Evolutionary conservation across 2,888 invertebrate genomes (phyloP).

Genomic region (Zygothrica quintamaculata): DNA sequence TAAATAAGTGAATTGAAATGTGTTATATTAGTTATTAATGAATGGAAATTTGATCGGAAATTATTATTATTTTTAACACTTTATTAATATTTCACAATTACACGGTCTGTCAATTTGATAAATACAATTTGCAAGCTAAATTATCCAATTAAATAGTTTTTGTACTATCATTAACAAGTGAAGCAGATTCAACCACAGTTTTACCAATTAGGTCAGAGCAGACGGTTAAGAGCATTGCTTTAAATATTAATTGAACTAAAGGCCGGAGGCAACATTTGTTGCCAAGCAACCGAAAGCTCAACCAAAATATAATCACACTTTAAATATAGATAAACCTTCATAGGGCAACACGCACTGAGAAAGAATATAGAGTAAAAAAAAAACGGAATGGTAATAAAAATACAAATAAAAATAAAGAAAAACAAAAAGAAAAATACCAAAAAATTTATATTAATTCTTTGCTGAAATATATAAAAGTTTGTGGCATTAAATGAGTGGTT

Average conservation of each 20-base stretch:
- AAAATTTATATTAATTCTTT: conserved; percentile 58
- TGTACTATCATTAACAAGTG: too few species aligned
- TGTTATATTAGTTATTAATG: too few species aligned
- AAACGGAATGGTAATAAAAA: too few species aligned
- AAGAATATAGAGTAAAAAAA: too few species aligned
- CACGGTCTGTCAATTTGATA: not conserved
- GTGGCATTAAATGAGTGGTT: conserved; percentile 46
- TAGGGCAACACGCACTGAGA: conserved; percentile 38
- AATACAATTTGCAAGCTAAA: too few species aligned
- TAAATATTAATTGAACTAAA: conserved; percentile 62
- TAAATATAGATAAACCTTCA: conserved; percentile 58
- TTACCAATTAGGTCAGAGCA: conserved; percentile 4
- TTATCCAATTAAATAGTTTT: too few species aligned
- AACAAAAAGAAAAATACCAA: conserved; percentile 4
- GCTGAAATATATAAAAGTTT: conserved; percentile 55
- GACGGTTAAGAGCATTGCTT: conserved; percentile 13
- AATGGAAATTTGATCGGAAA: too few species aligned
- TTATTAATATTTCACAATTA: not conserved
- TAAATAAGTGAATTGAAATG: too few species aligned
- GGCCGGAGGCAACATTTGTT: conserved; percentile 60
- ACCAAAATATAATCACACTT: conserved; percentile 52
- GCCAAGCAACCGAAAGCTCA: conserved; percentile 54
- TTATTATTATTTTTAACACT: not conserved
- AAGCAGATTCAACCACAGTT: not conserved
- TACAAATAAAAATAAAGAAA: conserved; percentile 6